Evolutionary conservation across 2,797 vertebrate species (phyloP).

Genomic region (Halcyon leucocephala): DNA sequence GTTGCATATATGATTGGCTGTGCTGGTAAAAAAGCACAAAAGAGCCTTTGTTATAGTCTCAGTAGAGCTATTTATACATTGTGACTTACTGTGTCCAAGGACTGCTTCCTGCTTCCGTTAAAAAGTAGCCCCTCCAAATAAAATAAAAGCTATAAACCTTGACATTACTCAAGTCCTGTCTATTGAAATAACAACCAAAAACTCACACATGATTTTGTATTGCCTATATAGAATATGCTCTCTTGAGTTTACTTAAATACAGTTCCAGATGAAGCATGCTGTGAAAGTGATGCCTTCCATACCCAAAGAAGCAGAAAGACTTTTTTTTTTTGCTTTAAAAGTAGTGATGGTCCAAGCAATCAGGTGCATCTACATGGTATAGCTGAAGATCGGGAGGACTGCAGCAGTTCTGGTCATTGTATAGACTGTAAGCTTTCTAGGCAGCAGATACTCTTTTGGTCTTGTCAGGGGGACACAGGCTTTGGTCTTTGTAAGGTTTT

Average conservation of each 20-base stretch:
- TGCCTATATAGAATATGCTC: not conserved
- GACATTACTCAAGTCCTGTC: conserved; percentile 38
- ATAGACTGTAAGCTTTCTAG: not conserved
- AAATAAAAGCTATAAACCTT: conserved; percentile 71
- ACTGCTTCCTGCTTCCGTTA: conserved; percentile 63
- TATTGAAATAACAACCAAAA: conserved; percentile 44
- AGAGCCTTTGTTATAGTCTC: conserved; percentile 61
- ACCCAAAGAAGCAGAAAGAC: not conserved
- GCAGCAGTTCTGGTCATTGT: not conserved
- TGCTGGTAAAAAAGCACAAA: conserved; percentile 48
- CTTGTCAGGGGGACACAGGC: not conserved
- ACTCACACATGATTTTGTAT: conserved; percentile 18
- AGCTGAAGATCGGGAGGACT: not conserved
- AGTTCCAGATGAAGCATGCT: conserved; percentile 42
- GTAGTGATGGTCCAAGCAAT: not conserved
- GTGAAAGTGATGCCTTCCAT: not conserved
- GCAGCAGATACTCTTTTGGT: not conserved
- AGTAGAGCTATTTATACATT: conserved; percentile 70
- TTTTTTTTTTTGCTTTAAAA: not conserved
- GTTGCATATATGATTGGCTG: conserved; percentile 61
- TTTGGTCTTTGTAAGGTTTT: not conserved
- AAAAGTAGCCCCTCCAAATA: conserved; percentile 72
- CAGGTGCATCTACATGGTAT: not conserved
- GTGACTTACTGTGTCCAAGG: conserved; percentile 68
- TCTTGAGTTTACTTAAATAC: conserved; percentile 50